Conservation (phyloP, 2,797 vertebrate genomes). For the Babyrousa celebensis region DNA sequence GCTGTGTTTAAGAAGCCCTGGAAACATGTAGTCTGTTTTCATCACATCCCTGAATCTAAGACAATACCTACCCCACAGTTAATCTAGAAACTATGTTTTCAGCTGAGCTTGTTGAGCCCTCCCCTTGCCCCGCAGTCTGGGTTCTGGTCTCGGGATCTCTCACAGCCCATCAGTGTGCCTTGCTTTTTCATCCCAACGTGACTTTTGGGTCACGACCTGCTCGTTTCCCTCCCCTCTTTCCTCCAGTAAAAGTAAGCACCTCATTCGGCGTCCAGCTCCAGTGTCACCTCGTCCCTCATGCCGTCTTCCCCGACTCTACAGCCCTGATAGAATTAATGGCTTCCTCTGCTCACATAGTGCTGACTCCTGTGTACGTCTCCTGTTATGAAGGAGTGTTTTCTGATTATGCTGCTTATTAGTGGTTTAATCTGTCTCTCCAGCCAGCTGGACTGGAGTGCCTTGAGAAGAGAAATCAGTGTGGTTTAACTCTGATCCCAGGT, state of each 20-base stretch:
- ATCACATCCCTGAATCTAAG: neutral
- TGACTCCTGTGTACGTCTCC: neutral
- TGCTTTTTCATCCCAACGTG: neutral
- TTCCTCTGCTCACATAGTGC: neutral
- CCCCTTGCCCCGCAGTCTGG: neutral
- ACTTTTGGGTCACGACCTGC: neutral
- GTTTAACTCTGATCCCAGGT: neutral
- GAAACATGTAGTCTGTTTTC: slow-evolving; percentile 8
- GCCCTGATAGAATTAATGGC: neutral
- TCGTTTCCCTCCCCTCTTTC: neutral
- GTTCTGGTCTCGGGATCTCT: neutral
- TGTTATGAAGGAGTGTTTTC: neutral
- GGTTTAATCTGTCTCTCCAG: slow-evolving; percentile 8
- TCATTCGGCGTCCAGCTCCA: neutral
- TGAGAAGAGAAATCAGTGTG: neutral
- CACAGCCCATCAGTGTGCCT: neutral
- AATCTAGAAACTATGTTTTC: neutral
- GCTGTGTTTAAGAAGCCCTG: slow-evolving; percentile 51
- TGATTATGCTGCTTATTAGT: neutral
- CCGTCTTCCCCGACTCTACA: neutral
- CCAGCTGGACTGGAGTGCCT: neutral
- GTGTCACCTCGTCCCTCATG: neutral
- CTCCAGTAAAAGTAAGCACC: neutral
- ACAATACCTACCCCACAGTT: neutral
- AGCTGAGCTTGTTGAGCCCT: neutral